Evolutionary conservation across 2,888 invertebrate genomes (phyloP), one percentile per base, ranked within the genome.

Genomic region (Torymus auratus): DNA sequence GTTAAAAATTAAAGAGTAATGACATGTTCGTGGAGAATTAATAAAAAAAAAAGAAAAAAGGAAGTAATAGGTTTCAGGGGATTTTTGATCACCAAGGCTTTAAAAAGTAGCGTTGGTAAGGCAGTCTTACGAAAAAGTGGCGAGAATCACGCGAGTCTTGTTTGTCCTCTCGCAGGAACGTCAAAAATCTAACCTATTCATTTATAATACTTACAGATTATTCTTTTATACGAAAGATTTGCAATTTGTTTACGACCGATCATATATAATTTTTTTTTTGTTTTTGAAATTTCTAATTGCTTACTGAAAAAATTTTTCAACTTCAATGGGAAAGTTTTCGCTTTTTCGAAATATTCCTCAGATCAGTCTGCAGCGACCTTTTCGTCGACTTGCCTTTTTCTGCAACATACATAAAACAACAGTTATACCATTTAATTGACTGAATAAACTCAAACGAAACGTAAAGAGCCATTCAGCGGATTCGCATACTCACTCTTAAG

Each of bases 91-190:
- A 82, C 82, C 80, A 82, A 78, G 55, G 82, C 82, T 71, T 58
- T 69, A 12, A 67, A 72, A 23, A 41, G 41, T 64, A 73, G 80
- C 78, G 17, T 62, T 78, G 78, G 80, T 60, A 84, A 86, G 86
- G 87, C 88, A 89, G 88, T 89, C 89, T 89, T 89, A 87, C 85
- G 76, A 86, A 84, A 87, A 87, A 84, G 86, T 84, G 85, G 86
- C 86, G 86, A 85, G 84, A 85, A 79, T 79, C 65, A 78, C 76
- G 68, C 79, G 76, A 81, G 68, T 78, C 69, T 81, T 79, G 56
- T 76, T 81, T 83, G 78, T 83, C 81, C 81, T 83, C 81, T 83
- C 82, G 82, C 82, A 88, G 87, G 87, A 87, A 87, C 86, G 85
- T 87, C 85, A 81, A 83, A 80, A 83, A 81, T 83, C 60, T 69